These are phyloP conservation scores for Lepus europaeus DNA, from an alignment of 2,113 vertebrate species.

Conservation along the genomic window DNA sequence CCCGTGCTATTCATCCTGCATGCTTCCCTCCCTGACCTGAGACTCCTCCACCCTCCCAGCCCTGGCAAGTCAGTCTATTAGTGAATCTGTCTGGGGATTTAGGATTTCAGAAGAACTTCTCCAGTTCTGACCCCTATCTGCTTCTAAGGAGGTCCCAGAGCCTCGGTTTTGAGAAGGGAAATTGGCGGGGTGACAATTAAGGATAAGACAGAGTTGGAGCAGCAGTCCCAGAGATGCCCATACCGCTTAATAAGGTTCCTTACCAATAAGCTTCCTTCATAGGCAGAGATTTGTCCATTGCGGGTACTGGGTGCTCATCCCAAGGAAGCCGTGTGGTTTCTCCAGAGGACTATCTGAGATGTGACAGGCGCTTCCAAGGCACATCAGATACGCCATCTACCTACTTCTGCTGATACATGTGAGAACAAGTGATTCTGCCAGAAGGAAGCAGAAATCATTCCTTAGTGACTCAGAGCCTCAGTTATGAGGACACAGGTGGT, in stretches of 20 bases:
- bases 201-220: neutral
- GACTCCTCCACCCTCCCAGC: neutral
- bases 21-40: neutral
- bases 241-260: neutral
- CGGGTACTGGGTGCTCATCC: constrained; percentile 20
- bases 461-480: constrained; percentile 71
- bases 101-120: constrained; percentile 32
- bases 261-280: constrained; percentile 13
- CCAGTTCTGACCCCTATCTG: neutral
- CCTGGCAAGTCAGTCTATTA: neutral
- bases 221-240: neutral
- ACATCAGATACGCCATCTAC: constrained; percentile 74
- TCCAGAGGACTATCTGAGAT: constrained; percentile 64
- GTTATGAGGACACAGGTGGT: constrained; percentile 65
- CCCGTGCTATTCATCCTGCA: neutral
- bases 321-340: neutral
- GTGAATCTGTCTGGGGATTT: neutral
- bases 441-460: constrained; percentile 71
- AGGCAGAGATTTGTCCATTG: constrained; percentile 10
- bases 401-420: constrained; percentile 71
- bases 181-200: neutral
- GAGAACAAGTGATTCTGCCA: constrained; percentile 74
- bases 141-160: neutral
- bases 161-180: constrained; percentile 23
- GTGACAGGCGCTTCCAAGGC: constrained; percentile 71